A percentile compares a stretch with the other conserved stretches of the same genome.
Conservation (phyloP, 2,113 vertebrate species). For the Osmerus eperlanus region DNA sequence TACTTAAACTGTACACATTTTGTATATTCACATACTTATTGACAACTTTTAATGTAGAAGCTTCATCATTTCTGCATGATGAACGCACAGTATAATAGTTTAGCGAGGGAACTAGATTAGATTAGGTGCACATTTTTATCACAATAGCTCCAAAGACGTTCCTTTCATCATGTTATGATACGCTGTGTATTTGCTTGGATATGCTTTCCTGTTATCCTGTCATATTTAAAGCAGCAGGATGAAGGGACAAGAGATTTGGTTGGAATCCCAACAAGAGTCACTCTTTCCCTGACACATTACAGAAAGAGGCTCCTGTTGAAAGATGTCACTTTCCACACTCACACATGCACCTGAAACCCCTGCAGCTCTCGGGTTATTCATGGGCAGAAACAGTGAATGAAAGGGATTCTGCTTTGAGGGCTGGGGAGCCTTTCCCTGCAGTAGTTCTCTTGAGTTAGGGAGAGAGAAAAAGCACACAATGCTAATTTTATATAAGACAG, state of each 20-base stretch:
- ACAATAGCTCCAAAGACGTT: too few species aligned
- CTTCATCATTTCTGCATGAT: too few species aligned
- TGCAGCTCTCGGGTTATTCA: conserved; percentile 56
- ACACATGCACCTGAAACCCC: conserved; percentile 55
- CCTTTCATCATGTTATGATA: too few species aligned
- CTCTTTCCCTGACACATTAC: conserved; percentile 28
- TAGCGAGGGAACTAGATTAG: neutral
- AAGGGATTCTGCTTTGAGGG: conserved; percentile 34
- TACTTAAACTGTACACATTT: too few species aligned
- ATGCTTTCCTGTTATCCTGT: neutral
- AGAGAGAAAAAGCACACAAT: conserved; percentile 21
- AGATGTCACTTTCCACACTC: conserved; percentile 41
- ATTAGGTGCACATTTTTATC: neutral
- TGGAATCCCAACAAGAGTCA: conserved; percentile 19
- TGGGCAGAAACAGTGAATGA: conserved; percentile 25
- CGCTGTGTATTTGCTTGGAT: neutral
- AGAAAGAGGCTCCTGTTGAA: conserved; percentile 32
- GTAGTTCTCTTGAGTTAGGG: conserved; percentile 40
- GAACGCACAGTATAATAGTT: too few species aligned
- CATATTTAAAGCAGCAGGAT: neutral
- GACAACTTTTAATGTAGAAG: too few species aligned
- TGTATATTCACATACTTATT: too few species aligned
- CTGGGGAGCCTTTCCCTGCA: conserved; percentile 29
- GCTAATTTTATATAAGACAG: conserved; percentile 35
- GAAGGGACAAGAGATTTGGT: neutral